Evolutionary conservation across 2,888 invertebrate species (phyloP).

Genomic region (Mimachlamys varia): DNA sequence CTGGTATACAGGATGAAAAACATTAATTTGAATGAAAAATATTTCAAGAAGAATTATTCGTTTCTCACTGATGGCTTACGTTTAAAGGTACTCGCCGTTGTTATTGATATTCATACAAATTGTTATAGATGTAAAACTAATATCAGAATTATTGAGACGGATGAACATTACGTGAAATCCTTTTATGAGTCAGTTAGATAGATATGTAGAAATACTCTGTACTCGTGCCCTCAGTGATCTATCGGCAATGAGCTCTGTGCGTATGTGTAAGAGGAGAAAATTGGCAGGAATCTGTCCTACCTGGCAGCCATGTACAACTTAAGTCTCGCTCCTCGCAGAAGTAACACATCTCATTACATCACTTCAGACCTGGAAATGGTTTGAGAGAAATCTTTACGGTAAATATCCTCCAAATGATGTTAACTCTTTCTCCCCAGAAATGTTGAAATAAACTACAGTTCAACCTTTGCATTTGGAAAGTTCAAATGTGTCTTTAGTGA

Average conservation of each 20-base stretch:
- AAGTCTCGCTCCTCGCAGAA: background rate
- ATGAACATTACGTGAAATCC: background rate
- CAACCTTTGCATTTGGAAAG: no score
- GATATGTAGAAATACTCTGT: background rate
- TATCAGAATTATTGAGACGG: background rate
- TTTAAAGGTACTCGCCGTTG: background rate
- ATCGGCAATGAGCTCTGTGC: background rate
- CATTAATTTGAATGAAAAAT: background rate
- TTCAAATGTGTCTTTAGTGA: no score
- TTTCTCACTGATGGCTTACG: background rate
- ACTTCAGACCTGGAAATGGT: background rate
- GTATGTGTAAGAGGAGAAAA: background rate
- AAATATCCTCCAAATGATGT: background rate
- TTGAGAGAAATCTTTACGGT: background rate
- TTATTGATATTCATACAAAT: background rate
- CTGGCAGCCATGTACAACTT: background rate
- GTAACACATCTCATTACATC: background rate
- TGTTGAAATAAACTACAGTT: no score
- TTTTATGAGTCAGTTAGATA: constrained; percentile 10
- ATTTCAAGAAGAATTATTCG: background rate
- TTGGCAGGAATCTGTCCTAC: constrained; percentile 25
- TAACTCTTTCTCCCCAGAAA: no score
- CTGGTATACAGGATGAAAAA: no score
- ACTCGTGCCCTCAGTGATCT: background rate
- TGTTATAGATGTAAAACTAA: background rate